Evolutionary conservation across 2,888 invertebrate genomes (phyloP).

Genomic region (Acrobasis consociella): DNA sequence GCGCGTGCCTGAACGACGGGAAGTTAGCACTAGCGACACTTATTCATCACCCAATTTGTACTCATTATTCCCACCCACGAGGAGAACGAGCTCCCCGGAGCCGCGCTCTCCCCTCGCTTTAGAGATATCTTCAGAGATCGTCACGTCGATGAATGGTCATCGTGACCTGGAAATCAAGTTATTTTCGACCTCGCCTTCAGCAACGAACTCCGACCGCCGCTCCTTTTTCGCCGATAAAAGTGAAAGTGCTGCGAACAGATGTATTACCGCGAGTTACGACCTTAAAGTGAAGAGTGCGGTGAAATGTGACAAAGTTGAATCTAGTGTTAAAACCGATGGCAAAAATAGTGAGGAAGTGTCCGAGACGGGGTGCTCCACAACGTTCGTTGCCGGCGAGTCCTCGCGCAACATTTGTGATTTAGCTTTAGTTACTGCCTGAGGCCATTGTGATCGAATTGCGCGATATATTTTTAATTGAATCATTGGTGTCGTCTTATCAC

Average conservation of each 20-base stretch:
- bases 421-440: conserved; percentile 80
- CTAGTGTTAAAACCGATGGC: conserved; percentile 60
- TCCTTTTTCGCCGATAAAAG: conserved; percentile 78
- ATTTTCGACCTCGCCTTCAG: conserved; percentile 85
- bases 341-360: conserved; percentile 68
- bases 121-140: conserved; percentile 90
- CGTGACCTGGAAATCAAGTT: conserved; percentile 91
- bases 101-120: conserved; percentile 76
- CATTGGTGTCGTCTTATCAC: conserved; percentile 58
- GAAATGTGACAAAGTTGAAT: conserved; percentile 62
- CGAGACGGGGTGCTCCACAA: conserved; percentile 63
- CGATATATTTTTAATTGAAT: conserved; percentile 52
- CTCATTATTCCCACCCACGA: conserved; percentile 73
- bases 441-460: conserved; percentile 63
- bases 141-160: conserved; percentile 89
- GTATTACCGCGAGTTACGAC: conserved; percentile 62
- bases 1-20: conserved; percentile 68
- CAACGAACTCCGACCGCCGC: conserved; percentile 69
- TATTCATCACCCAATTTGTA: conserved; percentile 75
- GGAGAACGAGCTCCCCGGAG: conserved; percentile 68
- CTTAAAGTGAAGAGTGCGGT: conserved; percentile 74
- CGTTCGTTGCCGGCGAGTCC: conserved; percentile 56
- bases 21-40: conserved; percentile 58
- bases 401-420: conserved; percentile 79
- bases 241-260: conserved; percentile 77